These are phyloP conservation scores for Armadillidium nasatum DNA, from an alignment of 1,140 invertebrate genomes.

Conservation along the genomic window DNA sequence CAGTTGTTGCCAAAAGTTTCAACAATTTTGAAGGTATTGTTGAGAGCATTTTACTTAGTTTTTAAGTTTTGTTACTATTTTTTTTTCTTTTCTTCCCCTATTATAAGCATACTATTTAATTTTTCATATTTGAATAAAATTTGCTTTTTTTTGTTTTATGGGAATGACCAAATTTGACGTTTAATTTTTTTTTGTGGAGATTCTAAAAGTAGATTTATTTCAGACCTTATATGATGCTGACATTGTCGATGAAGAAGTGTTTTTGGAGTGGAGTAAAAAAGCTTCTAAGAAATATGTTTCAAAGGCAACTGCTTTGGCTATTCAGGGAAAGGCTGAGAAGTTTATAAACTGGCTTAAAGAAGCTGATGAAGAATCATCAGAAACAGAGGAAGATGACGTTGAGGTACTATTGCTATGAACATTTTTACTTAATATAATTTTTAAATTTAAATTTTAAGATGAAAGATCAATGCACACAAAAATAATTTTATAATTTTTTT, in stretches of 20 bases:
- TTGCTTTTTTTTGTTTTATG: not conserved
- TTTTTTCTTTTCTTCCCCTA: too few relatives aligned
- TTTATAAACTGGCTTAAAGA: constrained; percentile 96
- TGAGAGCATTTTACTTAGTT: constrained; percentile 10
- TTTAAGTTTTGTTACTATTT: too few relatives aligned
- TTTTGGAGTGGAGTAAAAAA: constrained; percentile 93
- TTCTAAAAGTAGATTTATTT: constrained; percentile 31
- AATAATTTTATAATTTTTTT: constrained; percentile 1
- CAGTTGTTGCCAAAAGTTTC: constrained; percentile 79
- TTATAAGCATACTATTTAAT: too few relatives aligned
- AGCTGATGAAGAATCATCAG: constrained; percentile 75
- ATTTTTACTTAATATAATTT: constrained; percentile 17
- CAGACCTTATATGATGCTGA: constrained; percentile 89
- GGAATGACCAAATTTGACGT: not conserved
- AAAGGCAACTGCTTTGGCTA: constrained; percentile 84
- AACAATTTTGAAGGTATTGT: constrained; percentile 73
- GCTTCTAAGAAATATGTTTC: constrained; percentile 88
- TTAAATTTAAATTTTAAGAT: not conserved
- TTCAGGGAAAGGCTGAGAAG: constrained; percentile 83
- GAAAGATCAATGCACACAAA: not conserved
- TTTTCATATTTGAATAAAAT: too few relatives aligned
- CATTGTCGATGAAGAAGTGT: constrained; percentile 86
- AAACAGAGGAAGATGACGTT: constrained; percentile 63
- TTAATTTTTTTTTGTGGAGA: not conserved
- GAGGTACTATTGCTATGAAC: constrained; percentile 51